These are phyloP conservation scores for Oxyura jamaicensis DNA, from an alignment of 2,113 vertebrate genomes.

Conservation along the genomic window DNA sequence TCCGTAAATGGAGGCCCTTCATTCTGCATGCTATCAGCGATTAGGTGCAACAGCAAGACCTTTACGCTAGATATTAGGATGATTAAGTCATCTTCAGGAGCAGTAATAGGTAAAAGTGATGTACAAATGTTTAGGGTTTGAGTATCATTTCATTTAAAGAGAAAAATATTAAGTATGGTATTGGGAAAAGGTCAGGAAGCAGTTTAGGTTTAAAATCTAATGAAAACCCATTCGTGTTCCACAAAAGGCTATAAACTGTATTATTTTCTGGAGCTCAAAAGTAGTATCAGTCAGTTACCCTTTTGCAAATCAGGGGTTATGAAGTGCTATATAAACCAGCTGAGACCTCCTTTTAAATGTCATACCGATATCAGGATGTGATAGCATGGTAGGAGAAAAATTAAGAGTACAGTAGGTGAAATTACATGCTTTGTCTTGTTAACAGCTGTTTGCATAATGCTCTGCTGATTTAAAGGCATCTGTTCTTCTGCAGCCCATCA, in stretches of 20 bases:
- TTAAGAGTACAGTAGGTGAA: background rate
- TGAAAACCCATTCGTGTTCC: background rate
- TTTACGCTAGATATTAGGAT: background rate
- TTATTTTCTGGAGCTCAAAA: background rate
- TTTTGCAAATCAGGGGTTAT: background rate
- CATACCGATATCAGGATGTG: background rate
- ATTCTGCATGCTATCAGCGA: background rate
- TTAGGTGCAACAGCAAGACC: background rate
- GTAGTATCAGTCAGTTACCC: background rate
- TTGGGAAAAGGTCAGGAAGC: background rate
- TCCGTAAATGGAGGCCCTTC: background rate
- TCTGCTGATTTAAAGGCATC: slow-evolving; percentile 10
- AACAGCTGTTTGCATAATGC: slow-evolving; percentile 7
- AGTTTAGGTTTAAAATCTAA: background rate
- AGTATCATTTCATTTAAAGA: background rate
- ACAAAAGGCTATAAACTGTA: background rate
- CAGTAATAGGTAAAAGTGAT: background rate
- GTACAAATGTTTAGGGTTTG: background rate
- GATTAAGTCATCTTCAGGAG: background rate
- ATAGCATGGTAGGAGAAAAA: background rate
- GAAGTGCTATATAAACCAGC: background rate
- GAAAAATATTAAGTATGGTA: background rate
- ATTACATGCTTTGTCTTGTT: slow-evolving; percentile 19
- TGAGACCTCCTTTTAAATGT: slow-evolving; percentile 2
- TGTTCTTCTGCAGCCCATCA: slow-evolving; percentile 1